Percentiles rank a stretch among this genome's conserved stretches.
Conservation (phyloP, 2,797 vertebrate species). For the Nannoperca obscura region DNA sequence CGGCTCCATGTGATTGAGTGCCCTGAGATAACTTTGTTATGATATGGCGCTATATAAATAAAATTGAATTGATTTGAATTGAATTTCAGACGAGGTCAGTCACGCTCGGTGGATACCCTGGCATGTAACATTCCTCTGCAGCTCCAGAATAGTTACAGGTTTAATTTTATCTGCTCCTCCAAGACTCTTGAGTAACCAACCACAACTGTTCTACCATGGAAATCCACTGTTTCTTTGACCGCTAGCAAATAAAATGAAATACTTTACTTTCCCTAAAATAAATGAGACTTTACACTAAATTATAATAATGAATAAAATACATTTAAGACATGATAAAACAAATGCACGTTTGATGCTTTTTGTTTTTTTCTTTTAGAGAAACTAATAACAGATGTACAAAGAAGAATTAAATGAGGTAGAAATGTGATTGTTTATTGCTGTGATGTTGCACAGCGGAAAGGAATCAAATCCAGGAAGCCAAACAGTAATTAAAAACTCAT, state of each 20-base stretch:
- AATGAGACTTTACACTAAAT: conserved; percentile 28
- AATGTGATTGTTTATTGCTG: conserved; percentile 26
- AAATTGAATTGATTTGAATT: too few relatives aligned
- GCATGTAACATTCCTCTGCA: conserved; percentile 45
- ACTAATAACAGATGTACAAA: background rate
- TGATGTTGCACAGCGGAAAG: background rate
- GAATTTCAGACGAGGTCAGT: conserved; percentile 5
- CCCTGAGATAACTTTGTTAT: too few relatives aligned
- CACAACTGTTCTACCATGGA: conserved; percentile 13
- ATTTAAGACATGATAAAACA: conserved; percentile 3
- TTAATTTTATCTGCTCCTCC: conserved; percentile 28
- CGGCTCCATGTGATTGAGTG: too few relatives aligned
- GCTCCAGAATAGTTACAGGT: conserved; percentile 36
- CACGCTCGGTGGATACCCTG: conserved; percentile 21
- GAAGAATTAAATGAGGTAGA: conserved; percentile 17
- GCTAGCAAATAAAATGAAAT: background rate
- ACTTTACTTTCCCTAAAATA: conserved; percentile 31
- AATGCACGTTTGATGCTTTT: background rate
- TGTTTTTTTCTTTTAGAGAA: background rate
- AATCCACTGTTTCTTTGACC: conserved; percentile 12
- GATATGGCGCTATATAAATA: too few relatives aligned
- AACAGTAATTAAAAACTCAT: conserved; percentile 10
- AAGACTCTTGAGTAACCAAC: conserved; percentile 26
- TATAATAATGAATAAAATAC: conserved; percentile 39
- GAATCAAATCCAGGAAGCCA: conserved; percentile 7